A percentile compares a stretch with the other conserved stretches of the same genome.
Evolutionary conservation across 2,113 vertebrate genomes (phyloP).

Genomic region (Microtus ochrogaster): DNA sequence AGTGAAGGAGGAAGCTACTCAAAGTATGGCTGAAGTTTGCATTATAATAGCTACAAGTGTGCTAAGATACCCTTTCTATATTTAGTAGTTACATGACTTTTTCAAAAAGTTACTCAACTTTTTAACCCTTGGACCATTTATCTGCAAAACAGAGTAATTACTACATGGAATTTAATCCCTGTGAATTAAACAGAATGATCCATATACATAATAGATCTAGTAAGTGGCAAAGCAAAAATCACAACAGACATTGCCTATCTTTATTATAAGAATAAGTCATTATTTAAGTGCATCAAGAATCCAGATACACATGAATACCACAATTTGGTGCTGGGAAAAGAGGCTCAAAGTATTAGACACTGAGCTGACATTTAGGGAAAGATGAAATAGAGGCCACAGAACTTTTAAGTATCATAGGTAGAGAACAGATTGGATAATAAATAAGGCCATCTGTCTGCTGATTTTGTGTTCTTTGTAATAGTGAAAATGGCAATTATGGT

Average conservation of each 20-base stretch:
- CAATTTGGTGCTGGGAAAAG: background rate
- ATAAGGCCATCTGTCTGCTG: background rate
- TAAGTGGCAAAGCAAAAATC: background rate
- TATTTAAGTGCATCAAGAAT: background rate
- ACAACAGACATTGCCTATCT: background rate
- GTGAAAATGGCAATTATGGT: background rate
- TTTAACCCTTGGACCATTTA: background rate
- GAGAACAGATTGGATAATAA: conserved; percentile 26
- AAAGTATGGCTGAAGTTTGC: background rate
- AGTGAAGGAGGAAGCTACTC: background rate
- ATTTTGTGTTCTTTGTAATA: background rate
- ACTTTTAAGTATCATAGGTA: background rate
- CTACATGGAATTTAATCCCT: background rate
- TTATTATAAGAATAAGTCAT: background rate
- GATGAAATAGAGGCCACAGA: conserved; percentile 7
- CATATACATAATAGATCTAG: background rate
- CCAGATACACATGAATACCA: background rate
- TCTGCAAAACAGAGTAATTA: background rate
- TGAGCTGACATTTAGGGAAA: conserved; percentile 45
- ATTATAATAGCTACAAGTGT: background rate
- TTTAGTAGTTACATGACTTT: background rate
- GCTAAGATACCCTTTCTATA: conserved; percentile 4
- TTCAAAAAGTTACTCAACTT: background rate
- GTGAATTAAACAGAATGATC: background rate
- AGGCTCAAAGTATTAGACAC: background rate